A percentile compares a stretch with the other conserved stretches of the same genome.
Evolutionary conservation across 2,797 vertebrate genomes (phyloP).

Genomic region (Chrosomus eos): DNA sequence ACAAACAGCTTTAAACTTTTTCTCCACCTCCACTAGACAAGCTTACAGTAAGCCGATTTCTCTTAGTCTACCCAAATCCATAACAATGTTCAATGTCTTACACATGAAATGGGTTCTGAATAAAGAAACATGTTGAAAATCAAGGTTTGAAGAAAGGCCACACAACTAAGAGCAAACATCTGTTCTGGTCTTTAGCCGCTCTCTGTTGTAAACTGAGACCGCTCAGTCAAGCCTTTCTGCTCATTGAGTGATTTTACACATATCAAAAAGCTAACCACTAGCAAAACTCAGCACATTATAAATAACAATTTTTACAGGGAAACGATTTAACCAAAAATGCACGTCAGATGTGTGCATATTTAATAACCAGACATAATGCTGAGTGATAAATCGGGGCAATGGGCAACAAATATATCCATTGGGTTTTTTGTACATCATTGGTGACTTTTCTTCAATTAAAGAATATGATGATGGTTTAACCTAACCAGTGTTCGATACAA

Average conservation of each 20-base stretch:
- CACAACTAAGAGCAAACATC: slow-evolving; percentile 30
- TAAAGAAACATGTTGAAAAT: slow-evolving; percentile 14
- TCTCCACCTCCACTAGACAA: neutral
- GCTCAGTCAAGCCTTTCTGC: slow-evolving; percentile 3
- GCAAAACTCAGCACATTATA: neutral
- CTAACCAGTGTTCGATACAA: neutral
- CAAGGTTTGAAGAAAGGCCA: slow-evolving; percentile 4
- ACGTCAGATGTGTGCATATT: neutral
- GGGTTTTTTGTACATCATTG: neutral
- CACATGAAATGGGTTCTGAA: slow-evolving; percentile 31
- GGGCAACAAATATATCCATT: neutral
- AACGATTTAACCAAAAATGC: neutral
- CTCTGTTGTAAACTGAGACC: slow-evolving; percentile 9
- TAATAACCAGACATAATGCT: neutral
- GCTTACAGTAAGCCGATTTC: slow-evolving; percentile 22
- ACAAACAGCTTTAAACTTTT: slow-evolving; percentile 12
- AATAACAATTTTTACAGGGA: neutral
- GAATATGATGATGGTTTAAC: neutral
- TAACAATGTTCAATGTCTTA: slow-evolving; percentile 29
- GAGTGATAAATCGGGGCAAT: neutral
- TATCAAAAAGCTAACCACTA: slow-evolving; percentile 1
- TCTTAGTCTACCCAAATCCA: slow-evolving; percentile 2
- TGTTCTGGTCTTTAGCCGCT: slow-evolving; percentile 23
- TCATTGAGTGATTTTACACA: neutral
- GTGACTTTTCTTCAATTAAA: neutral